A percentile compares a stretch with the other conserved stretches of the same genome.
Conservation (phyloP, 2,888 invertebrate species). For the Meliscaeva auricollis region DNA sequence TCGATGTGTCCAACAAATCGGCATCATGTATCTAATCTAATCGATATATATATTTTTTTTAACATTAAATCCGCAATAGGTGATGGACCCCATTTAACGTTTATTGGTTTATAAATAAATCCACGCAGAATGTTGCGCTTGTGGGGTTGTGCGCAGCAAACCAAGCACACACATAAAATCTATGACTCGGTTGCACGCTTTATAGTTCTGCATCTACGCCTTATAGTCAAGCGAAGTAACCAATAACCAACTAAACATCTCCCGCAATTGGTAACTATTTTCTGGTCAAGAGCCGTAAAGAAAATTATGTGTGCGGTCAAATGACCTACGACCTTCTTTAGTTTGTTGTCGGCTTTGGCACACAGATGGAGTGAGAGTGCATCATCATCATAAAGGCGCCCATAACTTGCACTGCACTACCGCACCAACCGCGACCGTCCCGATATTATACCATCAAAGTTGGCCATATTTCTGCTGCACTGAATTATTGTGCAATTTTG, state of each 20-base stretch:
- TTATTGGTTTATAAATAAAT: constrained; percentile 74
- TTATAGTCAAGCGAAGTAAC: no score
- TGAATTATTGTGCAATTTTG: constrained; percentile 58
- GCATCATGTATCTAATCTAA: constrained; percentile 5
- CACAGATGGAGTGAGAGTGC: constrained; percentile 53
- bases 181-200: constrained; percentile 62
- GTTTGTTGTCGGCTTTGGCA: constrained; percentile 52
- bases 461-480: constrained; percentile 36
- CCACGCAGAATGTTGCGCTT: constrained; percentile 44
- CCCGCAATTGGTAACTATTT: constrained; percentile 55
- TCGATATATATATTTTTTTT: constrained; percentile 58
- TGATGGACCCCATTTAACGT: constrained; percentile 71
- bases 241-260: constrained; percentile 1
- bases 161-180: constrained; percentile 31
- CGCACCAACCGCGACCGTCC: no score
- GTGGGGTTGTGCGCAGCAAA: constrained; percentile 55
- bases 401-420: constrained; percentile 28
- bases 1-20: neutral
- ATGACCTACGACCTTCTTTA: constrained; percentile 64
- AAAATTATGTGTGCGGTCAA: constrained; percentile 74
- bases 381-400: constrained; percentile 64
- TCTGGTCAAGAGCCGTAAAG: constrained; percentile 62
- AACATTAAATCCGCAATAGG: constrained; percentile 58
- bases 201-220: constrained; percentile 1
- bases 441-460: neutral